Evolutionary conservation across 1,140 invertebrate genomes (phyloP).

Genomic region (Hyposmocoma kahamanoa): DNA sequence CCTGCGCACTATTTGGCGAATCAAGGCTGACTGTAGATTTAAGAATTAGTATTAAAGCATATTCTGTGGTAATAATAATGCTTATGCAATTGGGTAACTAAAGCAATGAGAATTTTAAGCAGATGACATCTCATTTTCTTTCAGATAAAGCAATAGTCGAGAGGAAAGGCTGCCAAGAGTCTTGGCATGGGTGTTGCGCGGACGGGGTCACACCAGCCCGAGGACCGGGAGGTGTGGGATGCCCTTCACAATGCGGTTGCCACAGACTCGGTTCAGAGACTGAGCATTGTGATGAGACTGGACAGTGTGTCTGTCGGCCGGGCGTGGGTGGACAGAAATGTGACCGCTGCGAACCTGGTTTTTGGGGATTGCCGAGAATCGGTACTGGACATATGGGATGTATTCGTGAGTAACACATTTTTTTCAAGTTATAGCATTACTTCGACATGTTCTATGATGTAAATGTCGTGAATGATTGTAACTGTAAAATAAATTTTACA

Average conservation of each 20-base stretch:
- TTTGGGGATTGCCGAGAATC: slow-evolving; percentile 88
- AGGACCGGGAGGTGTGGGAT: slow-evolving; percentile 85
- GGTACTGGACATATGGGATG: slow-evolving; percentile 85
- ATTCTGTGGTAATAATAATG: too few relatives aligned
- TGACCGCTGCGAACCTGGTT: slow-evolving; percentile 84
- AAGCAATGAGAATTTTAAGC: too few relatives aligned
- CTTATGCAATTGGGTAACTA: too few relatives aligned
- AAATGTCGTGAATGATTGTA: too few relatives aligned
- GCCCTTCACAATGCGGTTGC: slow-evolving; percentile 81
- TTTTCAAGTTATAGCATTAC: too few relatives aligned
- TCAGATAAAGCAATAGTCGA: slow-evolving; percentile 62
- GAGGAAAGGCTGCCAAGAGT: slow-evolving; percentile 79
- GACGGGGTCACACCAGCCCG: slow-evolving; percentile 88
- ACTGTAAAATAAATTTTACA: too few relatives aligned
- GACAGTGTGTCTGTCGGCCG: slow-evolving; percentile 89
- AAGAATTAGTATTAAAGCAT: too few relatives aligned
- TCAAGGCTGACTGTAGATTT: too few relatives aligned
- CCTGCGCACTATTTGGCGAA: too few relatives aligned
- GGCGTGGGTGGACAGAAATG: slow-evolving; percentile 89
- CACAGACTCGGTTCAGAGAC: slow-evolving; percentile 83
- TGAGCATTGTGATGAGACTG: slow-evolving; percentile 82
- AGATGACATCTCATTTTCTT: slow-evolving; percentile 5
- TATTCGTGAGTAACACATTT: slow-evolving; percentile 76
- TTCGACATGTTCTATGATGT: too few relatives aligned
- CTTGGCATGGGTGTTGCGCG: slow-evolving; percentile 90